Conservation (phyloP, 2,888 invertebrate genomes). For the Liodrosophila aerea region DNA sequence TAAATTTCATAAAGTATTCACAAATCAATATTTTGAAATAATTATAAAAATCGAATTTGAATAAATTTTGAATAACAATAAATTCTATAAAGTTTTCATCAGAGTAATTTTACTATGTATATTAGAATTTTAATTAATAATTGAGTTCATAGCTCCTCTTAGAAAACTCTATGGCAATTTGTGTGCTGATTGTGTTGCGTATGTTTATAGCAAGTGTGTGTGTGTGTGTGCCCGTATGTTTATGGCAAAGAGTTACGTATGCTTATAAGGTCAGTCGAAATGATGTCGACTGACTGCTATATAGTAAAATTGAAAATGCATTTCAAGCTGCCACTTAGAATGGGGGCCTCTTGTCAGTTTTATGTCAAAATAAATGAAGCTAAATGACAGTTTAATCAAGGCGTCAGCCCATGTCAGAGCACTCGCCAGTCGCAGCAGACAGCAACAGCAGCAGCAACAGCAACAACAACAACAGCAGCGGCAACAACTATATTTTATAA, state of each 20-base stretch:
- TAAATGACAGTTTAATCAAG: constrained; percentile 82
- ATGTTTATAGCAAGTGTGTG: neutral
- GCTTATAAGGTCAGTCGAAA: constrained; percentile 42
- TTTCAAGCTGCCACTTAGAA: constrained; percentile 73
- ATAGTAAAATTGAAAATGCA: constrained; percentile 63
- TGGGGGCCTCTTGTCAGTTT: constrained; percentile 80
- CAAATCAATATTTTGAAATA: too few relatives aligned
- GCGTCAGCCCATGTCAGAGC: constrained; percentile 69
- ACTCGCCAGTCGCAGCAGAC: constrained; percentile 32
- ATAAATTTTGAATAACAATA: too few relatives aligned
- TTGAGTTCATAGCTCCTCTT: too few relatives aligned
- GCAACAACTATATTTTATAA: constrained; percentile 2
- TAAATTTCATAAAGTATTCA: too few relatives aligned
- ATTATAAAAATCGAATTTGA: too few relatives aligned
- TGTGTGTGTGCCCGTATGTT: neutral
- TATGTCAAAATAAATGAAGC: constrained; percentile 82
- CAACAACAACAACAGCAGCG: constrained; percentile 18
- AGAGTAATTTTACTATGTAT: too few relatives aligned
- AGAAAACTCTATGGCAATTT: constrained; percentile 13
- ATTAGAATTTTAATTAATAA: too few relatives aligned
- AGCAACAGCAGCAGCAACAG: neutral
- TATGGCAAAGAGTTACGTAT: neutral
- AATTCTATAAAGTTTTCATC: too few relatives aligned
- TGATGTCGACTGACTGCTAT: constrained; percentile 44
- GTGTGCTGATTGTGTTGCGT: too few relatives aligned